phyloP scores from a whole-genome alignment of 2,797 vertebrate genomes.

The Neosilurus mollespiculum region DNA sequence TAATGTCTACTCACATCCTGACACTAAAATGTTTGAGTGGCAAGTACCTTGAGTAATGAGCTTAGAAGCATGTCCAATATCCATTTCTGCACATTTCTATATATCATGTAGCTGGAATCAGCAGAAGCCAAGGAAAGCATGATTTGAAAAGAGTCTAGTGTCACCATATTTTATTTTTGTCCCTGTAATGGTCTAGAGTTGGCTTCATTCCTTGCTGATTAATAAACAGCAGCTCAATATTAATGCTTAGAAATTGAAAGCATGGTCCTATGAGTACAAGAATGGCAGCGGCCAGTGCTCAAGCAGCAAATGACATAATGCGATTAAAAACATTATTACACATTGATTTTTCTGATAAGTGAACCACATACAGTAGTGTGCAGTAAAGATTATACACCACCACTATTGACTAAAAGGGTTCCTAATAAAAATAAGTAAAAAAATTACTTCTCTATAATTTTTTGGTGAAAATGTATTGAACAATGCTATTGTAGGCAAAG shows the following conservation, averaged over 20 bases:
- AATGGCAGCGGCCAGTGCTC: constrained; percentile 41
- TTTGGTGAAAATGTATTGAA: no score
- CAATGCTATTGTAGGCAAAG: no score
- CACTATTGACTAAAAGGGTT: no score
- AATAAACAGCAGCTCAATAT: constrained; percentile 42
- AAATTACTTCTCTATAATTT: no score
- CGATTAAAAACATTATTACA: constrained; percentile 70
- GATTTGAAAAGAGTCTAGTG: not conserved
- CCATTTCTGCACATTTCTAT: constrained; percentile 3
- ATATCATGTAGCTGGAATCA: constrained; percentile 1
- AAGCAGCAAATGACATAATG: constrained; percentile 43
- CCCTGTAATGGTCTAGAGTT: constrained; percentile 44
- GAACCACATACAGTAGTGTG: constrained; percentile 66
- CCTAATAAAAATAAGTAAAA: no score
- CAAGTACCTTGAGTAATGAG: constrained; percentile 1
- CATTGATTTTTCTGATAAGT: constrained; percentile 78
- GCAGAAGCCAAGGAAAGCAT: not conserved
- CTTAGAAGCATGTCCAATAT: not conserved
- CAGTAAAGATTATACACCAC: no score
- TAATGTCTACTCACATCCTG: not conserved
- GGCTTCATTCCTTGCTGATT: constrained; percentile 48
- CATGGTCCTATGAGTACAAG: constrained; percentile 13
- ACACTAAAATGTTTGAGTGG: not conserved
- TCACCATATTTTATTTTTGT: constrained; percentile 29
- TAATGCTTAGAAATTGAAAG: constrained; percentile 49